Evolutionary conservation across 2,797 vertebrate genomes (phyloP), one percentile per base, ranked within the genome.

Genomic region (Pseudochaenichthys georgianus): DNA sequence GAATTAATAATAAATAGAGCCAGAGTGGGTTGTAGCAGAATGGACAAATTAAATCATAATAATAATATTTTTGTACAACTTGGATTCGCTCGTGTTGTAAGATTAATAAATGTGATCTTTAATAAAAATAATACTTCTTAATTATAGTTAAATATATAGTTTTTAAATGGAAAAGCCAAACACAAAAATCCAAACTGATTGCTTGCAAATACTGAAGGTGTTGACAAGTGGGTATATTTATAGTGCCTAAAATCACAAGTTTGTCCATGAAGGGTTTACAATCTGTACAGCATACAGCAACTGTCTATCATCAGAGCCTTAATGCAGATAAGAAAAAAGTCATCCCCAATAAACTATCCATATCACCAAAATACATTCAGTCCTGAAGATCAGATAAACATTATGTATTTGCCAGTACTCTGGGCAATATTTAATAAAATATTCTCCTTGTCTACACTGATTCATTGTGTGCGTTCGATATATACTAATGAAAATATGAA

Each of bases 311-410:
- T 63, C 73, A 60, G 4, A 78, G 47, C 4, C 51, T 64, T 12
- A 15, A 1, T 43, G 50, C 70, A 72, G 63, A 79, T 71, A 75
- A 79, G 53, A 19, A 23, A 17, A 23, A 65, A 69, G 9, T 81
- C 47, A 8, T 38, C 19, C 9, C 15, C 5, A 58, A 73, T 41
- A 60, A 57, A 62, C 15, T 75, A 77, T 77, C 31, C 55, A 71
- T 58, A 78, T 86, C 81, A 66, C 43, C 53, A 50, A 19, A 74
- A 78, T 68, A 45, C 34, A 61, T 64, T 57, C 58, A 43, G 38
- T 51, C 42, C 47, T 3, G 1, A 57, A 70, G 51, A 78, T 79
- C 61, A 70, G 55, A 76, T 61, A 65, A 64, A 77, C 42, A 68
- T 73, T 64, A 5, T 15, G n/a, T 54, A 62, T 59, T 62, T 51